Evolutionary conservation across 2,113 vertebrate species (phyloP), one percentile per base, ranked within the genome.

Genomic region (Micromys minutus): DNA sequence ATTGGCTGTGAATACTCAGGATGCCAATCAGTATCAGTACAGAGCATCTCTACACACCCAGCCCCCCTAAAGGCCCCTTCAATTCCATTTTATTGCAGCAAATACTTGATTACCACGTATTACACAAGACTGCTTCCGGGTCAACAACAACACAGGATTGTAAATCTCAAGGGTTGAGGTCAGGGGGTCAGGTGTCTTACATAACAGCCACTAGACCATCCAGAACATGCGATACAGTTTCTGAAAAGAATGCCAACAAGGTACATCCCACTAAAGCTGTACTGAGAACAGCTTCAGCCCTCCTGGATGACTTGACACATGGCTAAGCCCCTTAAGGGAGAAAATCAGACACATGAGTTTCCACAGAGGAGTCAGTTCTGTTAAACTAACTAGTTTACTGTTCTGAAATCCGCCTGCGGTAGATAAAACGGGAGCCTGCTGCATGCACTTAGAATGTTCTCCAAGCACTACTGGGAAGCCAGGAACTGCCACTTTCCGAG

Each of bases 331-430:
- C 36, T 72, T 7, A 77, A 61, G 55, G 17, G 22, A 89, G 74
- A 90, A 61, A 59, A 50, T 75, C 34, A 89, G 4, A 84, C 74
- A 79, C 9, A 22, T 34, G 59, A 71, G 69, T 77, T 95, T 93
- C 61, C 34, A 83, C 6, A 9, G 17, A 4, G 17, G 10, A 47
- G 2, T 90, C 89, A 22, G 3, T 85, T 96, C 77, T 87, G 5
- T 24, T 88, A 84, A 90, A 76, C 59, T 86, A 80, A 72, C 47
- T 57, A 5, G n/a, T 91, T 97, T 94, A 77, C 83, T 34, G 77
- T 69, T 89, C 80, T 81, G 36, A 79, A 67, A 67, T 5, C 7
- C 36, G 24, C 17, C 39, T 11, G 34, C 13, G 55, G 45, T 12
- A 59, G 57, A 80, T 52, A 42, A 77, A 88, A 63, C 84, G 36